phyloP scores from a whole-genome alignment of 2,797 vertebrate genomes.

The Lithobates pipiens region DNA sequence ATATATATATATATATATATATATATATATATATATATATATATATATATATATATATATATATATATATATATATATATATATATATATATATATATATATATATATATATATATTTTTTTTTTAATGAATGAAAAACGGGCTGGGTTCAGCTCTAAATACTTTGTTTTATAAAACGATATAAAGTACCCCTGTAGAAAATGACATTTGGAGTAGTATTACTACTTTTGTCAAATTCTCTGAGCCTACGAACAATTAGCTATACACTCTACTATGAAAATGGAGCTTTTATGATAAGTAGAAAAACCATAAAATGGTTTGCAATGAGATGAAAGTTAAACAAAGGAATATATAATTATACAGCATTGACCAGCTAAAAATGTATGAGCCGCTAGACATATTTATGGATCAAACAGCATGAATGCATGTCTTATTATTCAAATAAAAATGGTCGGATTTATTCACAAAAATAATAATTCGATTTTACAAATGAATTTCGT shows the following conservation, averaged over 20 bases:
- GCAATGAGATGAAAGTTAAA: not conserved
- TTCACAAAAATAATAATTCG: no score
- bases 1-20: no score
- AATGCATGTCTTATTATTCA: not conserved
- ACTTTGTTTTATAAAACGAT: not conserved
- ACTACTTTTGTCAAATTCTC: not conserved
- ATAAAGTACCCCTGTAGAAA: not conserved
- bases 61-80: no score
- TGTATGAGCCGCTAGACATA: not conserved
- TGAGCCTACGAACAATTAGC: not conserved
- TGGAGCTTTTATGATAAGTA: not conserved
- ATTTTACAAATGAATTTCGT: no score
- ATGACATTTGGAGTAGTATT: not conserved
- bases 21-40: no score
- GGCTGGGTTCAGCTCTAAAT: no score
- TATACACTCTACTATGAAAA: not conserved
- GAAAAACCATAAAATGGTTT: not conserved
- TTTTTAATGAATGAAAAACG: no score
- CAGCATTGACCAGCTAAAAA: not conserved
- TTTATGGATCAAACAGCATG: not conserved
- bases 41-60: no score
- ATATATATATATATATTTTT: no score
- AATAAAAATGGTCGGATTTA: no score
- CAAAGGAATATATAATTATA: not conserved
- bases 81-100: no score